Conservation (phyloP, 2,888 invertebrate genomes). For the Platycheirus rosarum region DNA sequence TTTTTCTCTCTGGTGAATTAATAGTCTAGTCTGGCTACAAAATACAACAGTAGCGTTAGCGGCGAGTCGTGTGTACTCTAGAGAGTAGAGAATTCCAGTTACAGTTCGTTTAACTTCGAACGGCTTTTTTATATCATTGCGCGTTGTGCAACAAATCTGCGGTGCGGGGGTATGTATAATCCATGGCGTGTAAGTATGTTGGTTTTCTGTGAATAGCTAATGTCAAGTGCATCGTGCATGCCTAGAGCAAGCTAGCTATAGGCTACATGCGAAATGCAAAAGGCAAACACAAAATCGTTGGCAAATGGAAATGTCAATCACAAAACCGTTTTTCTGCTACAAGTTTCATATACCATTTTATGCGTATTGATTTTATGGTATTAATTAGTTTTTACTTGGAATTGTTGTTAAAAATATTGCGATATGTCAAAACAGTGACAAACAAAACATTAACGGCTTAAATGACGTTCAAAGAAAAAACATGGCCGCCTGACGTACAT, state of each 20-base stretch:
- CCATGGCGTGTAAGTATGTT: no score
- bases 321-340: slow-evolving; percentile 64
- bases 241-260: slow-evolving; percentile 46
- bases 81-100: slow-evolving; percentile 64
- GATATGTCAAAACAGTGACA: slow-evolving; percentile 11
- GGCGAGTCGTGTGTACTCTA: slow-evolving; percentile 8
- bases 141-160: no score
- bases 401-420: not conserved
- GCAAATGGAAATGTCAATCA: slow-evolving; percentile 67
- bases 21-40: slow-evolving; percentile 55
- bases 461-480: slow-evolving; percentile 16
- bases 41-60: not conserved
- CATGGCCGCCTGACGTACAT: slow-evolving; percentile 49
- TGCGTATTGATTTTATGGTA: no score
- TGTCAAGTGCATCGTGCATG: slow-evolving; percentile 74
- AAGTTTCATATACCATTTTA: no score
- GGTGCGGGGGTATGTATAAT: slow-evolving; percentile 31
- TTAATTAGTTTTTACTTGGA: not conserved
- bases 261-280: slow-evolving; percentile 62
- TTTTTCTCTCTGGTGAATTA: no score
- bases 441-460: not conserved
- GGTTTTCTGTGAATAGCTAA: slow-evolving; percentile 65
- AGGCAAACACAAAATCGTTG: slow-evolving; percentile 62
- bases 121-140: slow-evolving; percentile 52
- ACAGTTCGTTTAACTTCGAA: slow-evolving; percentile 73